Evolutionary conservation across 37 sponge, comb jelly and placozoan species (phyloP).

Genomic region (Axinella damicornis): DNA sequence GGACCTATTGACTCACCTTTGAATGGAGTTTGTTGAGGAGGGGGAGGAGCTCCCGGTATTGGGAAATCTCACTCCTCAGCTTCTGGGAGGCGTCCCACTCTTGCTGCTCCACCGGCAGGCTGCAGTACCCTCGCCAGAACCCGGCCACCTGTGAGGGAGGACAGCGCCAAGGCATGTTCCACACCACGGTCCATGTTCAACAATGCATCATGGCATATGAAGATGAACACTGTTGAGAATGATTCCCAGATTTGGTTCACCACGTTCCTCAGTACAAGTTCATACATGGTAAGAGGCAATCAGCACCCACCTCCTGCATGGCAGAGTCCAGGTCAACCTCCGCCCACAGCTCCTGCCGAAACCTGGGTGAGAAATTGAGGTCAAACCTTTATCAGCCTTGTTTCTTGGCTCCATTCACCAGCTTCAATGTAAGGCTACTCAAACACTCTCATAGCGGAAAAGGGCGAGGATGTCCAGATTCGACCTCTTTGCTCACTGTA

Average conservation of each 20-base stretch:
- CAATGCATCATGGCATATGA: not conserved
- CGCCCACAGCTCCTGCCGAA: slow-evolving; percentile 86
- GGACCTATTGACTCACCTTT: slow-evolving; percentile 26
- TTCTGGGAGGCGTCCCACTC: slow-evolving; percentile 88
- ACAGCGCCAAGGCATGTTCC: too few relatives aligned
- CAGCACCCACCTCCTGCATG: slow-evolving; percentile 42
- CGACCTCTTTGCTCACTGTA: too few relatives aligned
- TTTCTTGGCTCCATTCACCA: too few relatives aligned
- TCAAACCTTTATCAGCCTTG: not conserved
- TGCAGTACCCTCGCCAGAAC: slow-evolving; percentile 68
- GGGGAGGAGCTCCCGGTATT: slow-evolving; percentile 79
- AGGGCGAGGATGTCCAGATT: too few relatives aligned
- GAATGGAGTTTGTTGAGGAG: slow-evolving; percentile 80
- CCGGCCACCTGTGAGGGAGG: slow-evolving; percentile 47
- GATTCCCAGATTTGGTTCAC: too few relatives aligned
- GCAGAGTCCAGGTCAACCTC: slow-evolving; percentile 83
- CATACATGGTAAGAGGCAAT: too few relatives aligned
- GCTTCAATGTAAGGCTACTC: too few relatives aligned
- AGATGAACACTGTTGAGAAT: too few relatives aligned
- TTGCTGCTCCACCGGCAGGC: slow-evolving; percentile 80
- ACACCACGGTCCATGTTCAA: not conserved
- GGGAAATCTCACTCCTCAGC: slow-evolving; percentile 59
- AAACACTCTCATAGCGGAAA: too few relatives aligned
- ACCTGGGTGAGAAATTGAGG: slow-evolving; percentile 23
- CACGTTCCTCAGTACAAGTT: too few relatives aligned